Base-by-base conservation (phyloP, 92 coral and sea anemone genomes). In the Palythoa caribaeorum region DNA sequence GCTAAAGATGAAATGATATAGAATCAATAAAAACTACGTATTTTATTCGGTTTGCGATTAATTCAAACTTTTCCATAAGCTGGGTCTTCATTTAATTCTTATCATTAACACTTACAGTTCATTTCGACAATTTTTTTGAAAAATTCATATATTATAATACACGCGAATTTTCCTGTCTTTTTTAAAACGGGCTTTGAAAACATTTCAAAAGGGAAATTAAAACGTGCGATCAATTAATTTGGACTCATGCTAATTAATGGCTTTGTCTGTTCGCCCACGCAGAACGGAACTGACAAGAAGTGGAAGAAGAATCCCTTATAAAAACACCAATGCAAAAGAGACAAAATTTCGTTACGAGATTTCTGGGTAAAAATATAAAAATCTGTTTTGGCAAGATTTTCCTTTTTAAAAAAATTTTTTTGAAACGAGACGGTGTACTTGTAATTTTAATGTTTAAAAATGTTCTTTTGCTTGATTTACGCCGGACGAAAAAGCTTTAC, bases 261-360 rank as follows among this genome's bases (percentile, higher is more conserved):
- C 62, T 55, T 55, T 55, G 62, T 55, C 62, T 55, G 62, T 55
- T 55, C 62, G 62, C 62, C 62, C 62, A 55, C 62, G 62, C 62
- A 8, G 11, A 55, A 55, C 62, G 62, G 62, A 55, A 55, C 62
- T 55, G 62, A 55, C 11, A 3, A 55, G 10, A 14, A 55, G 62
- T 55, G 62, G 62, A 55, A 1, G 62, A 8, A 55, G 14, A 8
- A 55, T 55, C 62, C 62, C 62, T 8, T 3, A 2, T 1, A 55
- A 55, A 55, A 13, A 55, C 11, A 55, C 62, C 9, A 55, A 1
- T 55, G 62, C 14, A 55, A 55, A 55, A 55, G 62, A 55, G 14
- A 55, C 62, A 15, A 55, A 55, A 8, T 55, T 9, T 55, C 62
- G 11, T 55, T 55, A 1, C 62, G 62, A 55, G 62, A 8, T 55